Conservation (phyloP, 2,888 invertebrate genomes). For the Sminthurinus aureus region DNA sequence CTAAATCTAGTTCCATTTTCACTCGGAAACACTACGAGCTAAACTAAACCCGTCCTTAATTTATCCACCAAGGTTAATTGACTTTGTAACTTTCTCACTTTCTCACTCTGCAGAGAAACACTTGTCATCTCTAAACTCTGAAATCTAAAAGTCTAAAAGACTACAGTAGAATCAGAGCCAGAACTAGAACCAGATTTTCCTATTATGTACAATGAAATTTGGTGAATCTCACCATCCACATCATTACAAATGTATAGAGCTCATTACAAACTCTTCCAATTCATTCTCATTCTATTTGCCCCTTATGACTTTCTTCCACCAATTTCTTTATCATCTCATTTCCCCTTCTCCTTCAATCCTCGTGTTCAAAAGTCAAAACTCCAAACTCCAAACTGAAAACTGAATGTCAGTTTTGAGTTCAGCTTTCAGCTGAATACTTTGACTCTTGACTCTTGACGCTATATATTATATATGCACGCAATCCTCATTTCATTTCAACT, state of each 20-base stretch:
- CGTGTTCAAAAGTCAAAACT: not conserved
- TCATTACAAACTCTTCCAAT: slow-evolving; percentile 44
- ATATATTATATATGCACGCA: too few species aligned
- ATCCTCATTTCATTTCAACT: too few species aligned
- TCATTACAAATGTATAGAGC: slow-evolving; percentile 5
- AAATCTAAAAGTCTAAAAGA: slow-evolving; percentile 3
- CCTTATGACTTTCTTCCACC: slow-evolving; percentile 34
- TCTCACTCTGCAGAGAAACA: not conserved
- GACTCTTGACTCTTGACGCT: not conserved
- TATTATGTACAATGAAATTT: too few species aligned
- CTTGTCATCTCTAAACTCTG: not conserved
- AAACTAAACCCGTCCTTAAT: slow-evolving; percentile 29
- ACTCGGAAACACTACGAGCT: not conserved
- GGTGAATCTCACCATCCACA: too few species aligned
- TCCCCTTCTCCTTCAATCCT: slow-evolving; percentile 12
- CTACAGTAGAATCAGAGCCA: not conserved
- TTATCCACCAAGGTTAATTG: slow-evolving; percentile 22
- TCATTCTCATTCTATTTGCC: slow-evolving; percentile 39
- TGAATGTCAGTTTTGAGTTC: too few species aligned
- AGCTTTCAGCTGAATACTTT: too few species aligned
- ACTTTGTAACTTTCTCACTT: slow-evolving; percentile 44
- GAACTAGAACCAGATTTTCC: not conserved
- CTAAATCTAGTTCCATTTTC: slow-evolving; percentile 44
- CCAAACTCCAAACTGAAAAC: too few species aligned
- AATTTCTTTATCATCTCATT: slow-evolving; percentile 25